Evolutionary conservation across 2,797 vertebrate genomes (phyloP), one percentile per base, ranked within the genome.

Genomic region (Cynodonichthys magdalenae): DNA sequence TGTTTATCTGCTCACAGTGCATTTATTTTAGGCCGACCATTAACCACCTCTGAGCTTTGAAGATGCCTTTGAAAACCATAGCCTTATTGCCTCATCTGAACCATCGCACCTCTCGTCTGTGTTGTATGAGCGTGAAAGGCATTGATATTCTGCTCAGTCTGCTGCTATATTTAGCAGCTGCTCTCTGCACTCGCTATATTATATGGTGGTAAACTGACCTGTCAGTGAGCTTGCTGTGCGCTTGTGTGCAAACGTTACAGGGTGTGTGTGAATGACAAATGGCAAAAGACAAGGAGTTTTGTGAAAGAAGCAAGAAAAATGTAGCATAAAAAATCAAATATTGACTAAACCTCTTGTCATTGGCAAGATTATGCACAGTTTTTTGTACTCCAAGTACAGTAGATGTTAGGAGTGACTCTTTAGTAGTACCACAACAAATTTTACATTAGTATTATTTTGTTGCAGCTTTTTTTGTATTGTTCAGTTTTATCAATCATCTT

Each of bases 141-240:
- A 27, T 80, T 90, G 75, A 64, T 75, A 86, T 84, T 87, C 83
- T 55, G 39, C 69, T 81, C 70, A 52, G 49, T 66, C 60, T 24
- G 4, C 29, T 27, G 81, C 78, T 81, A 80, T 87, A 84, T 86
- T 85, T 82, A 85, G 75, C 51, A 56, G 42, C 60, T 58, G 41
- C 58, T 74, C 71, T 68, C 62, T 79, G 60, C 47, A 56, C 58
- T 49, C 59, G 67, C 76, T 65, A 59, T 50, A 71, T 75, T 69
- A 69, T 72, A 79, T 58, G 75, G 68, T 79, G 58, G 61, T 73
- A 74, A 79, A 83, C 78, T 84, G 75, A 81, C 79, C 75, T 81
- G 77, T 80, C 80, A 72, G 73, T 67, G 64, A 59, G 71, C 48
- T 44, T 6, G 9, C 10, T 56, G 59, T 52, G 41, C 47, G 44